Evolutionary conservation across 2,888 invertebrate genomes (phyloP), one percentile per base, ranked within the genome.

Genomic region (Metalampra italica): DNA sequence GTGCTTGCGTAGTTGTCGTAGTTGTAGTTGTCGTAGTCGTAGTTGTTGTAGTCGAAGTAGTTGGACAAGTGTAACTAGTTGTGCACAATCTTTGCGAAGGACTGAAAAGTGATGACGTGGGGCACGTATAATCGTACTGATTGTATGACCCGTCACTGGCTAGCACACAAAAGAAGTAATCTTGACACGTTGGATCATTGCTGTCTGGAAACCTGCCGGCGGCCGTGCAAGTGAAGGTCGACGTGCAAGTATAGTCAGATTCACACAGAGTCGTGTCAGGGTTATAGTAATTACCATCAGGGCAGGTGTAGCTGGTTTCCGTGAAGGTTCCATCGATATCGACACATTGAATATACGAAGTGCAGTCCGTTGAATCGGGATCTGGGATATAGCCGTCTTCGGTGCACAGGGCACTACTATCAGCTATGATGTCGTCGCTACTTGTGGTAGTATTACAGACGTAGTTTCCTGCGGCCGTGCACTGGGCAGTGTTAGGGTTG

Each of bases 131-230:
- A 2, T 65, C 50, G 43, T 82, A 83, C 51, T 76, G 61, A 1
- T 66, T 30, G 45, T 63, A 82, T 0, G 76, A 69, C 0, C 77
- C 81, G 48, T 73, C 69, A 9, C 53, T 49, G 36, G 68, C 50
- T 30, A 66, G 50, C 0, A 81, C 81, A 55, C 90, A 90, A 32
- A 76, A 69, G 51, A 71, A 82, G 55, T 90, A 90, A 0, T 62
- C 68, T 53, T 81, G 70, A 50, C 90, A 90, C 0, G 78, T 78
- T 0, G 75, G 64, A 46, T 90, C 90, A 1, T 71, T 51, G 1
- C 71, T 56, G 56, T 91, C 71, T 0, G 84, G 74, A 38, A 74
- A 87, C 57, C 87, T 75, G 0, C 90, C 90, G 0, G 71, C 74
- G 0, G 77, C 49, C 0, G 73, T 60, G 54, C 90, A 90, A 0